Base-by-base conservation (phyloP, 2,888 invertebrate species). In the Elgonia sp. region DNA sequence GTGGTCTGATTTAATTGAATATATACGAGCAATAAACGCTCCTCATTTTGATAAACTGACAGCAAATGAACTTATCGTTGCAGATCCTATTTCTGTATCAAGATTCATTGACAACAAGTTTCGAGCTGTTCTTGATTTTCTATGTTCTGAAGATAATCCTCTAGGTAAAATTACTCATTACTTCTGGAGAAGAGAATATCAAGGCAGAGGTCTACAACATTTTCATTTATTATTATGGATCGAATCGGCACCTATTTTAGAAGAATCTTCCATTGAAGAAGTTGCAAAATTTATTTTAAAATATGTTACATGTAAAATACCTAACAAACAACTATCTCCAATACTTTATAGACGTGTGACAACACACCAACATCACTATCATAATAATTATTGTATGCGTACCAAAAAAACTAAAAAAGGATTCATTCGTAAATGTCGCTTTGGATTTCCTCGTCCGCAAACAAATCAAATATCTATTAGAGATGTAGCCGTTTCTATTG, bases 381-480 rank as follows among this genome's bases (percentile, higher is more conserved):
- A 92, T 80, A 93, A 93, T 76, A 76, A 14, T 39, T 93, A 93
- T 82, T 93, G 92, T 42, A 9, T 37, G 2, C 72, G 72, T 20
- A 72, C 50, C 40, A 89, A 72, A 77, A 88, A 77, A 87, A 65
- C 12, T 86, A 84, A 77, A 81, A 77, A n/a, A 86, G 88, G 86
- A 9, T 80, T 87, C n/a, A 83, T 37, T 63, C 77, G 50, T 60
- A 75, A 81, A 50, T 91, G 92, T 75, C 82, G 90, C 39, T 91
- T 92, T 83, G 90, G 87, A 18, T 91, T 91, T 86, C 89, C 90
- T 0, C 84, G 89, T 62, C 81, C 88, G 20, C 62, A 87, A 18
- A 89, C 87, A 12, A 76, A 89, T 18, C n/a, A 60, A 53, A 63
- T 91, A 18, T 40, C 87, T 20, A 79, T 89, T 14, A 87, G 89